Percentiles rank a stretch among this genome's conserved stretches.
phyloP scores from a whole-genome alignment of 2,797 vertebrate genomes.

The Mus spretus region DNA sequence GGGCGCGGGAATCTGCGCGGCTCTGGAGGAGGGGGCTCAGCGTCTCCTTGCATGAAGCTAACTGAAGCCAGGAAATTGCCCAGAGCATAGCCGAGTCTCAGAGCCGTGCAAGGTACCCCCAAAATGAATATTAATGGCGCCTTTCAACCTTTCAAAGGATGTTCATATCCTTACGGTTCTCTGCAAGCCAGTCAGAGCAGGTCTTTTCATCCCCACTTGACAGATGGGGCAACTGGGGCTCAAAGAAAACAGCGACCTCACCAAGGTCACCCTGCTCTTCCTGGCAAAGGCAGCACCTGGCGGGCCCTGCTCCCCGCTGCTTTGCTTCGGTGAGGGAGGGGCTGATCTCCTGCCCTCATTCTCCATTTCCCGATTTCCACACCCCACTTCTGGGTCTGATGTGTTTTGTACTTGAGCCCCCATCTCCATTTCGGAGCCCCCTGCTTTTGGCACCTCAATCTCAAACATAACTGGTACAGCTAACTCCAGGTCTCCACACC shows the following conservation, averaged over 20 bases:
- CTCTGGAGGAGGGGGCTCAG: slow-evolving; percentile 60
- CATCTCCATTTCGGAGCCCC: neutral
- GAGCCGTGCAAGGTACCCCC: slow-evolving; percentile 25
- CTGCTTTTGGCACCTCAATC: neutral
- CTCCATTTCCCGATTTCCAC: neutral
- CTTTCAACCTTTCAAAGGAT: slow-evolving; percentile 70
- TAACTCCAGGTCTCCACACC: neutral
- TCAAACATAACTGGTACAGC: neutral
- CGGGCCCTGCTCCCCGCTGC: neutral
- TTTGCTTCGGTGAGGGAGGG: neutral
- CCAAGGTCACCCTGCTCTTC: slow-evolving; percentile 75
- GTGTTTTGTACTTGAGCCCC: neutral
- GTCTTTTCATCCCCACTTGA: slow-evolving; percentile 73
- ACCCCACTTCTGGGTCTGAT: neutral
- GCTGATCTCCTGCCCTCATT: neutral
- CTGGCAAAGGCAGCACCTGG: neutral
- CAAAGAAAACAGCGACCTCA: slow-evolving; percentile 76
- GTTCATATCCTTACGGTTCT: neutral
- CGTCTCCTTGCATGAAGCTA: slow-evolving; percentile 67
- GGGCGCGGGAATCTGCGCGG: slow-evolving; percentile 56
- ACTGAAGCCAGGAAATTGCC: slow-evolving; percentile 75
- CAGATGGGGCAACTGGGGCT: slow-evolving; percentile 78
- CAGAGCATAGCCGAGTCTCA: slow-evolving; percentile 56
- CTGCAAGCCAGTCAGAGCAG: neutral
- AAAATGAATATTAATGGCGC: slow-evolving; percentile 67